Evolutionary conservation across 2,113 vertebrate genomes (phyloP).

Genomic region (Paramormyrops kingsleyae): DNA sequence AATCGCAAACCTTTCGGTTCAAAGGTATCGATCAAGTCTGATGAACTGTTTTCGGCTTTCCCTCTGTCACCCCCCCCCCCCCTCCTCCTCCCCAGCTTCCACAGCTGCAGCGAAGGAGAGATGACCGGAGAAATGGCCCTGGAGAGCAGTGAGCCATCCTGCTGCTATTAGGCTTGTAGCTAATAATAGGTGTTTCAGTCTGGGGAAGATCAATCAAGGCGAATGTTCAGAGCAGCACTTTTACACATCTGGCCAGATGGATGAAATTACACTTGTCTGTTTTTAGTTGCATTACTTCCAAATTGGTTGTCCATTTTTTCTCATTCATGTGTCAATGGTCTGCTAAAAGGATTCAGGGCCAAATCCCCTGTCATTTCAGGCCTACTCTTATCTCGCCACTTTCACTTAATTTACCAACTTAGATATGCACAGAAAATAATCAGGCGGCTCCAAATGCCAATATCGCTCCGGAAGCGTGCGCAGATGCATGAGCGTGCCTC

Average conservation of each 20-base stretch:
- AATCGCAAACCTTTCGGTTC: background rate
- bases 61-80: background rate
- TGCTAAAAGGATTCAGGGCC: slow-evolving; percentile 67
- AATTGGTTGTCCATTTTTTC: slow-evolving; percentile 68
- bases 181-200: slow-evolving; percentile 79
- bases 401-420: slow-evolving; percentile 37
- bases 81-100: slow-evolving; percentile 41
- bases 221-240: slow-evolving; percentile 68
- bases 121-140: slow-evolving; percentile 77
- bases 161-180: slow-evolving; percentile 77
- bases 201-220: slow-evolving; percentile 73
- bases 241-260: slow-evolving; percentile 75
- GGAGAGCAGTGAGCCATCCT: slow-evolving; percentile 73
- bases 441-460: background rate
- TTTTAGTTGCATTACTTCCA: slow-evolving; percentile 76
- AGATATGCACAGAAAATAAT: slow-evolving; percentile 24
- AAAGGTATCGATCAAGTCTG: slow-evolving; percentile 16
- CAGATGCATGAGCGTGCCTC: background rate
- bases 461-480: background rate
- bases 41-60: slow-evolving; percentile 19
- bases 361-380: slow-evolving; percentile 65
- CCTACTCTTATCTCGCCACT: slow-evolving; percentile 43
- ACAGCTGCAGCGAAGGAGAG: slow-evolving; percentile 75
- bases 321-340: slow-evolving; percentile 68
- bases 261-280: slow-evolving; percentile 79